phyloP scores from a whole-genome alignment of 2,113 vertebrate species.

The Strix uralensis region DNA sequence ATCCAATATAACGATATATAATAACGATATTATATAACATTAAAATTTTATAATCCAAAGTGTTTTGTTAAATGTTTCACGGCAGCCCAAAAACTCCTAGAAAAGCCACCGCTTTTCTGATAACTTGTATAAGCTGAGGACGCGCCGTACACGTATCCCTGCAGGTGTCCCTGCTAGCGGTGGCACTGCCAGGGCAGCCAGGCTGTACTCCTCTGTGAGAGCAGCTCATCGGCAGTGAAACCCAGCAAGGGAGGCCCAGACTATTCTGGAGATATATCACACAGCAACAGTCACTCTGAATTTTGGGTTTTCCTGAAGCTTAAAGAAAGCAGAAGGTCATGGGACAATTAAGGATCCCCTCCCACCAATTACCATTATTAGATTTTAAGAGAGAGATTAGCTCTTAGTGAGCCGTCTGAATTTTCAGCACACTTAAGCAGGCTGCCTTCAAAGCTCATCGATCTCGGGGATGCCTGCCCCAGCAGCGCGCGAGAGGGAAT shows the following conservation, averaged over 20 bases:
- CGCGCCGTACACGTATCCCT: fast-evolving
- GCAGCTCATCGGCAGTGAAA: neutral
- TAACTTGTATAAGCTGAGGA: neutral
- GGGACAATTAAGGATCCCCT: neutral
- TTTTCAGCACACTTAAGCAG: neutral
- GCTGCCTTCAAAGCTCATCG: neutral
- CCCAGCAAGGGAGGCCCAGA: neutral
- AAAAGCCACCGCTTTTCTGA: neutral
- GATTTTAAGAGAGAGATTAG: neutral
- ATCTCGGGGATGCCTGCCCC: neutral
- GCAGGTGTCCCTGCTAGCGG: neutral
- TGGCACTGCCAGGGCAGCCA: neutral
- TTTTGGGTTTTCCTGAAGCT: neutral
- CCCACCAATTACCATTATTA: neutral
- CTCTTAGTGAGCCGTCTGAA: neutral
- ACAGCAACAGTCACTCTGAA: neutral
- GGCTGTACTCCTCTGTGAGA: neutral
- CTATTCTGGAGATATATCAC: fast-evolving
- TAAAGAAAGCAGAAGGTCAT: neutral
- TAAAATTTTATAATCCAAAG: neutral
- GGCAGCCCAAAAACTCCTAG: neutral
- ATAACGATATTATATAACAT: neutral
- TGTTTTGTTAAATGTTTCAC: neutral
- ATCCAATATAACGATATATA: fast-evolving
- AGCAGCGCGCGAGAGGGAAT: neutral